Evolutionary conservation across 1,140 invertebrate species (phyloP).

Genomic region (Aphaenogaster ashmeadi): DNA sequence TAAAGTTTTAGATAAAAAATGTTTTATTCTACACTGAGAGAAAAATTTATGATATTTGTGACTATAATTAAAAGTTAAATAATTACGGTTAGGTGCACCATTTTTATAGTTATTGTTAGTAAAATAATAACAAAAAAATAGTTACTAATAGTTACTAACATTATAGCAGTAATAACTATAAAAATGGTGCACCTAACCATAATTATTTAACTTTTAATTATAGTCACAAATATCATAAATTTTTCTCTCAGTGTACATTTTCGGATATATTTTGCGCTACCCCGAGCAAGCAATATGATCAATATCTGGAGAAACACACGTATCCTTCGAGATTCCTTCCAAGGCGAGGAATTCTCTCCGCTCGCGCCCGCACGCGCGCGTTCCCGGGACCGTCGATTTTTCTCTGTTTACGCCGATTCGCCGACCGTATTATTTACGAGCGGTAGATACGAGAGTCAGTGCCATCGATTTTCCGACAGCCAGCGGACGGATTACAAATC

Average conservation of each 20-base stretch:
- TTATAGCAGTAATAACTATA: too few relatives aligned
- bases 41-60: too few relatives aligned
- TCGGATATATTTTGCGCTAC: background rate
- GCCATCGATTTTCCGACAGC: constrained; percentile 33
- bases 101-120: too few relatives aligned
- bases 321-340: background rate
- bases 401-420: constrained; percentile 60
- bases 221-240: too few relatives aligned
- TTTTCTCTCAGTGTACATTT: background rate
- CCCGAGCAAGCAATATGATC: constrained; percentile 4
- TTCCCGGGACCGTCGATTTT: constrained; percentile 34
- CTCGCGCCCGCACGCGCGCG: background rate
- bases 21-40: background rate
- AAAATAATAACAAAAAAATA: too few relatives aligned
- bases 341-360: background rate
- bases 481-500: constrained; percentile 67
- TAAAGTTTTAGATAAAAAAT: background rate
- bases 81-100: too few relatives aligned
- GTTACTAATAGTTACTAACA: too few relatives aligned
- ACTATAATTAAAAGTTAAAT: too few relatives aligned
- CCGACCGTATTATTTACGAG: constrained; percentile 55
- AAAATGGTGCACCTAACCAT: too few relatives aligned
- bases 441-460: constrained; percentile 45
- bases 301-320: constrained; percentile 10
- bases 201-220: too few relatives aligned